These are phyloP conservation scores for Drosophila watanabei DNA, from an alignment of 1,140 invertebrate genomes.

Conservation along the genomic window DNA sequence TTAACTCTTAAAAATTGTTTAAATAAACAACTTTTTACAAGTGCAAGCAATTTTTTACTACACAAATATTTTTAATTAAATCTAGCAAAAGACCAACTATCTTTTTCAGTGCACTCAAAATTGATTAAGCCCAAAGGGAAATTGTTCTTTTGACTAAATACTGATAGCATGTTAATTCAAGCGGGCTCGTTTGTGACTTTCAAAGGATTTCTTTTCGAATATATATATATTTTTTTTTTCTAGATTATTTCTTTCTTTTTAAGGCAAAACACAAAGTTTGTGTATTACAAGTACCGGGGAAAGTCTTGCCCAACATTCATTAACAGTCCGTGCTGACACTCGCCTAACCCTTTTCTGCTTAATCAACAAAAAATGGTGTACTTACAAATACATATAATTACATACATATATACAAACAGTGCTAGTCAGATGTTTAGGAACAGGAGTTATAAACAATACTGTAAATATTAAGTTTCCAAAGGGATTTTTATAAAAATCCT, in stretches of 20 bases:
- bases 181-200: conserved; percentile 21
- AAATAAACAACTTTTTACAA: too few relatives aligned
- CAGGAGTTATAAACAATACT: background rate
- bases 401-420: conserved; percentile 3
- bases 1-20: too few relatives aligned
- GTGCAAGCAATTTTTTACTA: too few relatives aligned
- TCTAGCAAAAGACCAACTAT: too few relatives aligned
- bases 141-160: conserved; percentile 44
- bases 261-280: conserved; percentile 27
- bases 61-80: too few relatives aligned
- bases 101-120: conserved; percentile 1
- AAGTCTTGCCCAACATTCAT: conserved; percentile 49
- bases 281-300: conserved; percentile 12
- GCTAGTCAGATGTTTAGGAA: background rate
- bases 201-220: conserved; percentile 38
- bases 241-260: conserved; percentile 30
- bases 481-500: too few relatives aligned
- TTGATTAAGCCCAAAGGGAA: conserved; percentile 45
- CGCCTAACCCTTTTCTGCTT: conserved; percentile 47
- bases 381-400: conserved; percentile 37
- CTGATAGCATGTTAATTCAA: conserved; percentile 39
- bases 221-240: conserved; percentile 17
- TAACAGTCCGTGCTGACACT: conserved; percentile 37
- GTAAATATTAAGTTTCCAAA: background rate
- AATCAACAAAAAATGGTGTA: conserved; percentile 51